A percentile compares a stretch with the other conserved stretches of the same genome.
These are phyloP conservation scores for Zosterops japonicus DNA, from an alignment of 2,113 vertebrate genomes.

Conservation along the genomic window DNA sequence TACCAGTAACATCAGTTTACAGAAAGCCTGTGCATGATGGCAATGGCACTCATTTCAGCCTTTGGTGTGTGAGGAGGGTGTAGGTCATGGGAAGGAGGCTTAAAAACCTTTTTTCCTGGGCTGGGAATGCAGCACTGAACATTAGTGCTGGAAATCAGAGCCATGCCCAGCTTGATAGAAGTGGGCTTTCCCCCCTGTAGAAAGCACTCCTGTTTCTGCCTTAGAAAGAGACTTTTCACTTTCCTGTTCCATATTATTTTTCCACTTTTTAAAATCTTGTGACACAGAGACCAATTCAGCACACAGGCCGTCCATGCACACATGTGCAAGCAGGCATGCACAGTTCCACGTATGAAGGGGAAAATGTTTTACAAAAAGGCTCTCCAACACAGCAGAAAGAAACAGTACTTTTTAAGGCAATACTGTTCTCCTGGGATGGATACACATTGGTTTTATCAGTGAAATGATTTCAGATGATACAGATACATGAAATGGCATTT, in stretches of 20 bases:
- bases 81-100: not conserved
- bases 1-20: conserved; percentile 8
- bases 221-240: not conserved
- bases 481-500: conserved; percentile 69
- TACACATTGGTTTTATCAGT: conserved; percentile 61
- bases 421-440: conserved; percentile 48
- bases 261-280: not conserved
- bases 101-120: not conserved
- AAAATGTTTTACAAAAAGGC: not conserved
- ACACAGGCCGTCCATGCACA: not conserved
- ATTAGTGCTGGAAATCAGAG: not conserved
- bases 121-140: not conserved
- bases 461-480: conserved; percentile 71
- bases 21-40: not conserved
- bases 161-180: not conserved
- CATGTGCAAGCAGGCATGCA: not conserved
- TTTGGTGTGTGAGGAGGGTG: not conserved
- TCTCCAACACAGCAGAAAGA: conserved; percentile 59
- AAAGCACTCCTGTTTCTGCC: not conserved
- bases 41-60: not conserved
- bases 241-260: not conserved
- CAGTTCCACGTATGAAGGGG: not conserved
- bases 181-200: not conserved
- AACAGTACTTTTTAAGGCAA: conserved; percentile 43
- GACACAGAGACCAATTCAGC: not conserved